These are phyloP conservation scores for Drosophila demipolita DNA, from an alignment of 2,888 invertebrate species.

Conservation along the genomic window DNA sequence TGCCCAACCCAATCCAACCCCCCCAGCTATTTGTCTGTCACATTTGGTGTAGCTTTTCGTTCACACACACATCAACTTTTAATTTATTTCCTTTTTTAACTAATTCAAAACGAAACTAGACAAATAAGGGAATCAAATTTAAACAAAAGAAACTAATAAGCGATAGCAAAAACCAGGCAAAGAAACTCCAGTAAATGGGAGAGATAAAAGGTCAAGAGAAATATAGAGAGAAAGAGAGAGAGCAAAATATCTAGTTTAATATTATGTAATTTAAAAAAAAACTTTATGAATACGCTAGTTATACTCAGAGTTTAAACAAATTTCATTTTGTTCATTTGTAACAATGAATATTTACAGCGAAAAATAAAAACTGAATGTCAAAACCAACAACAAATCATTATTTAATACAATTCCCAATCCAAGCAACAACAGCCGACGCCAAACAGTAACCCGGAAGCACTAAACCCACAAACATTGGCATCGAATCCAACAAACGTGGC, in stretches of 20 bases:
- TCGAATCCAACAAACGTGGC: conserved; percentile 9
- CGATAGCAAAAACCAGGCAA: conserved; percentile 18
- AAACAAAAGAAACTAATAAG: conserved; percentile 35
- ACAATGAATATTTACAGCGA: conserved; percentile 72
- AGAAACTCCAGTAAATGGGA: conserved; percentile 35
- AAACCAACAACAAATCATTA: conserved; percentile 44
- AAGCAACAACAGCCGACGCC: conserved; percentile 25
- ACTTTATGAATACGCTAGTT: conserved; percentile 75
- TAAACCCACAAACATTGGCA: conserved; percentile 28
- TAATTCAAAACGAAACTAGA: conserved; percentile 48
- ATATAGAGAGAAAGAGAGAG: conserved; percentile 7
- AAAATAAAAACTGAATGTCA: conserved; percentile 73
- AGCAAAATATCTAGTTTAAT: conserved; percentile 73
- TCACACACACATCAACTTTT: conserved; percentile 12
- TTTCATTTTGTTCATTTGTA: conserved; percentile 72
- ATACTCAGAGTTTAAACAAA: conserved; percentile 64
- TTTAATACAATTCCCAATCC: conserved; percentile 6
- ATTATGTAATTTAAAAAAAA: conserved; percentile 80
- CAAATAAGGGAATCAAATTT: conserved; percentile 63
- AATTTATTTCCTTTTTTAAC: conserved; percentile 17
- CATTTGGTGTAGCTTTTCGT: conserved; percentile 11
- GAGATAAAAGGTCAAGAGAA: not conserved
- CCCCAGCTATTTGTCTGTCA: conserved; percentile 14
- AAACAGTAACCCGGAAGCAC: conserved; percentile 47
- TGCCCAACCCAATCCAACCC: not conserved